A percentile compares a stretch with the other conserved stretches of the same genome.
These are phyloP conservation scores for Sesamia inferens DNA, from an alignment of 2,888 invertebrate genomes.

Conservation along the genomic window DNA sequence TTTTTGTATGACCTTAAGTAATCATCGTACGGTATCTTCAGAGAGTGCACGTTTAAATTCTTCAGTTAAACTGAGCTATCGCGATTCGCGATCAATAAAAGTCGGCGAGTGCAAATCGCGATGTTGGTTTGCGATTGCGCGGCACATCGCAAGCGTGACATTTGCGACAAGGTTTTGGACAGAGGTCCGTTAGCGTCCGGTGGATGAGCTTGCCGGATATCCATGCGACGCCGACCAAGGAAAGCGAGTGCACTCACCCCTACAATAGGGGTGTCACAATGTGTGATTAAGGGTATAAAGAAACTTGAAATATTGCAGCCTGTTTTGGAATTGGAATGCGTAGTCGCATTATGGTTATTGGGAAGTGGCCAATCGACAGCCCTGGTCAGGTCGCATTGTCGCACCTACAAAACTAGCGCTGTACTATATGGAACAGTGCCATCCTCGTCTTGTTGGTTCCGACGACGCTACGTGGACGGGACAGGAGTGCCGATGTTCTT, in stretches of 20 bases:
- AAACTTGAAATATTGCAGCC: neutral
- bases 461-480: constrained; percentile 59
- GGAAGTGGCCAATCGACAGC: constrained; percentile 49
- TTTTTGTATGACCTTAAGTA: constrained; percentile 33
- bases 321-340: constrained; percentile 14
- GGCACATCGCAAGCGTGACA: constrained; percentile 62
- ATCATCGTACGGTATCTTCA: constrained; percentile 29
- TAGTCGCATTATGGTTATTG: constrained; percentile 15
- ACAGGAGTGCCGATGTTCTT: constrained; percentile 67
- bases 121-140: constrained; percentile 57
- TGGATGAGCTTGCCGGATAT: constrained; percentile 86
- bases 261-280: constrained; percentile 57
- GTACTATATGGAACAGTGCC: constrained; percentile 60
- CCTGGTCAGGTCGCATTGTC: constrained; percentile 45
- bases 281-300: neutral
- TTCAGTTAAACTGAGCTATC: constrained; percentile 49
- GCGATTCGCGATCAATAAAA: constrained; percentile 48
- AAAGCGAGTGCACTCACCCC: constrained; percentile 72
- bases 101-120: constrained; percentile 51
- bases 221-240: constrained; percentile 60
- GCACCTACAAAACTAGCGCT: constrained; percentile 50
- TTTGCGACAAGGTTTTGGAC: constrained; percentile 74
- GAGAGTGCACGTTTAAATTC: constrained; percentile 39
- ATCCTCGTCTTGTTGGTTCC: constrained; percentile 61
- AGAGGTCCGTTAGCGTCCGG: constrained; percentile 83